Base-by-base conservation (phyloP, 2,797 vertebrate species). In the Ficedula albicollis region DNA sequence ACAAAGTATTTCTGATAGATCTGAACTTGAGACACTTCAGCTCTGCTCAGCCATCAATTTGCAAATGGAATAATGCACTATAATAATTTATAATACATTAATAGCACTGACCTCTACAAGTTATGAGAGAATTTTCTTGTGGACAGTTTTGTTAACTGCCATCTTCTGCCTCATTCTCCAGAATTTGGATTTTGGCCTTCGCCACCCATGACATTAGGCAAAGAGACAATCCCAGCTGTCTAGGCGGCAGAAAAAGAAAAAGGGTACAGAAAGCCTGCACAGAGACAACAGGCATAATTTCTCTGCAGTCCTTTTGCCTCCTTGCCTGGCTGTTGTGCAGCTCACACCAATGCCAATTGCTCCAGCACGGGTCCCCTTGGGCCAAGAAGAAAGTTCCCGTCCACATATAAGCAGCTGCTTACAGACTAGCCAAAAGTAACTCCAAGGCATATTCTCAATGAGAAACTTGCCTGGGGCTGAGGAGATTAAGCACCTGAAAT, bases 401-500 rank as follows among this genome's bases (percentile, higher is more conserved):
- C 41, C 49, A 73, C 27, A 7, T 54, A 64, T 11, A 76, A 90
- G 56, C 75, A 89, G 58, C 51, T 93, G 69, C 60, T 89, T 75
- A 62, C 62, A 75, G 25, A 58, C 66, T 76, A 78, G 36, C 58
- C 79, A 86, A 91, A 89, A 93, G 81, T 93, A 88, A 91, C 79
- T 96, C 79, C 58, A 69, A 74, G 66, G 76, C 66, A 59, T 72
- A 58, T 49, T 81, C 69, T 89, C 84, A 87, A 63, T 87, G 82
- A 95, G 75, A 87, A 93, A 87, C 25, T 79, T 91, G 73, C 87
- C 82, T 5, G 60, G 17, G 62, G 76, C 79, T 78, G 87, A 73
- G 75, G 51, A 87, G 84, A 78, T 95, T 84, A 91, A 90, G 84
- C 51, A 92, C 68, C 82, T 52, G 66, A 91, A 94, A 92, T 92